phyloP scores from a whole-genome alignment of 2,113 vertebrate species.

The Labeo catla region DNA sequence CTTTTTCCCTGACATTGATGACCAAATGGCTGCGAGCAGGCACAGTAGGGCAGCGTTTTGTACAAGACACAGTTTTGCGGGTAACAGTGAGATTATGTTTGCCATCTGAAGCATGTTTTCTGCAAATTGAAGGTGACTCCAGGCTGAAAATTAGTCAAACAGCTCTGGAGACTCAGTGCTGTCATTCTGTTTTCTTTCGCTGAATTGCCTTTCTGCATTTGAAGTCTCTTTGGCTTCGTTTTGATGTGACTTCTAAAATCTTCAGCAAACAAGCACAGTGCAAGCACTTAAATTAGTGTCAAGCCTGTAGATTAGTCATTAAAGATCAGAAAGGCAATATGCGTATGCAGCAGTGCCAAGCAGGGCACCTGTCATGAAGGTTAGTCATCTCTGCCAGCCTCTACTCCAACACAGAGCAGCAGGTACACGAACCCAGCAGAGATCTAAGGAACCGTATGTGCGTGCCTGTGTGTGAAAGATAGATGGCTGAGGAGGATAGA shows the following conservation, averaged over 20 bases:
- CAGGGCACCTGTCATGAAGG: conserved; percentile 30
- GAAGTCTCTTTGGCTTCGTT: background rate
- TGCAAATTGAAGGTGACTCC: conserved; percentile 24
- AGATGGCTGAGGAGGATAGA: background rate
- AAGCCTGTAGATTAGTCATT: conserved; percentile 10
- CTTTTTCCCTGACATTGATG: conserved; percentile 53
- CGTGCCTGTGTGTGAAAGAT: background rate
- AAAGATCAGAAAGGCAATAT: conserved; percentile 29
- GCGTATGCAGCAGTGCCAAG: background rate
- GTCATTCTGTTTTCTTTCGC: background rate
- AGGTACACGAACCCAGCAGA: conserved; percentile 24
- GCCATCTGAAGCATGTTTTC: conserved; percentile 49
- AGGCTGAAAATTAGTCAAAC: conserved; percentile 30
- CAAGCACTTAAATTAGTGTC: conserved; percentile 28
- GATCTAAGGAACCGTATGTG: background rate
- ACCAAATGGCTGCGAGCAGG: conserved; percentile 51
- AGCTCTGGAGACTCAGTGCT: background rate
- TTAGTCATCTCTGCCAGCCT: conserved; percentile 23
- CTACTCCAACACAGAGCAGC: conserved; percentile 33
- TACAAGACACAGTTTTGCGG: conserved; percentile 36
- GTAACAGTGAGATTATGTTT: conserved; percentile 55
- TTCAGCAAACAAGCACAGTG: conserved; percentile 9
- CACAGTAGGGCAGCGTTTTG: conserved; percentile 41
- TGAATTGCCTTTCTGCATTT: background rate
- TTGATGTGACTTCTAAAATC: conserved; percentile 4